A percentile compares a stretch with the other conserved stretches of the same genome.
These are phyloP conservation scores for Maccullochella peelii DNA, from an alignment of 2,113 vertebrate species.

Conservation along the genomic window DNA sequence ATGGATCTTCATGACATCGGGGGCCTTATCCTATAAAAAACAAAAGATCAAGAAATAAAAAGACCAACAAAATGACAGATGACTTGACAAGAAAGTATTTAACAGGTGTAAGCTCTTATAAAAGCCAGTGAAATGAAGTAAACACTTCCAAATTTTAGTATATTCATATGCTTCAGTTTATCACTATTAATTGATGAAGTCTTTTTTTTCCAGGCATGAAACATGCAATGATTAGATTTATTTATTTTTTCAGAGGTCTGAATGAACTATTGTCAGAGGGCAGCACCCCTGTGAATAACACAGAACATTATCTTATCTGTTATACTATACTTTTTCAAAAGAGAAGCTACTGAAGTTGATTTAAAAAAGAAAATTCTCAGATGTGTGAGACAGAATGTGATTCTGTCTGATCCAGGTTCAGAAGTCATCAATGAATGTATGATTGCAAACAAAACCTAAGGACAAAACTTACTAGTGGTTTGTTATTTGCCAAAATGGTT, in stretches of 20 bases:
- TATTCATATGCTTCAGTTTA: background rate
- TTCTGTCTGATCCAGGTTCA: background rate
- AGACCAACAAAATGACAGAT: background rate
- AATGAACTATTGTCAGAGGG: background rate
- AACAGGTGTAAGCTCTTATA: background rate
- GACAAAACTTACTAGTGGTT: background rate
- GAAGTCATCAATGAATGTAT: background rate
- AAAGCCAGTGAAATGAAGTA: background rate
- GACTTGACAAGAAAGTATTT: background rate
- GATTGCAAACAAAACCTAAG: slow-evolving; percentile 10
- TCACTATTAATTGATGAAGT: background rate
- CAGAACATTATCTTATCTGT: background rate
- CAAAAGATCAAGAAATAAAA: slow-evolving; percentile 9
- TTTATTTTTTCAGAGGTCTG: background rate
- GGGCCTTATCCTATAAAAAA: slow-evolving; percentile 48
- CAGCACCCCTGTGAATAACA: background rate
- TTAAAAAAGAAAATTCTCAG: too few relatives aligned
- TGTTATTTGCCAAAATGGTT: background rate
- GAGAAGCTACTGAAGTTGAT: background rate
- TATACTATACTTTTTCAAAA: background rate
- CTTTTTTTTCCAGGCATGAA: background rate
- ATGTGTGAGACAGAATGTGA: too few relatives aligned
- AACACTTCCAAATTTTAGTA: background rate
- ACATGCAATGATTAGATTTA: background rate
- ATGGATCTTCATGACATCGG: slow-evolving; percentile 27